Evolutionary conservation across 2,113 vertebrate genomes (phyloP).

Genomic region (Thamnaconus septentrionalis): DNA sequence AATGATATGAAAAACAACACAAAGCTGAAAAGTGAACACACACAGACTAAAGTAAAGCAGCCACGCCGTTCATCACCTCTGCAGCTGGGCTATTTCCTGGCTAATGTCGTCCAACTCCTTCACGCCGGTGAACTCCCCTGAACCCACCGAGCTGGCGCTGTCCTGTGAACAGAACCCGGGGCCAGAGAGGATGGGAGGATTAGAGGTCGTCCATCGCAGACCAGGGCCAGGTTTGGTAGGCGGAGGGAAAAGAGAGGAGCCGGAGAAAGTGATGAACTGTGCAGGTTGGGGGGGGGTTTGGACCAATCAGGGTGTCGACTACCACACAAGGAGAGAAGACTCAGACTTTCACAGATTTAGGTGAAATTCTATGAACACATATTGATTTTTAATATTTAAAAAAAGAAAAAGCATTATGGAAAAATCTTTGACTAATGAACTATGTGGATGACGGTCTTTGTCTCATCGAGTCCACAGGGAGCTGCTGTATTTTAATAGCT

Average conservation of each 20-base stretch:
- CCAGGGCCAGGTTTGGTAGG: not conserved
- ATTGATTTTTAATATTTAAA: too few relatives aligned
- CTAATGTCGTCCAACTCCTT: constrained; percentile 96
- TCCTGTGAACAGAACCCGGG: constrained; percentile 78
- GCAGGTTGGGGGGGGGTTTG: too few relatives aligned
- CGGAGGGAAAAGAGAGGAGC: constrained; percentile 1
- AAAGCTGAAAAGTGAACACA: not conserved
- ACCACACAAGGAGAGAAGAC: too few relatives aligned
- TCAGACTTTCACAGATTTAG: too few relatives aligned
- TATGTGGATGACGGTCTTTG: too few relatives aligned
- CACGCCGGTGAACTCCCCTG: constrained; percentile 93
- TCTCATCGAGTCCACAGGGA: too few relatives aligned
- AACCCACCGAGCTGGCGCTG: constrained; percentile 87
- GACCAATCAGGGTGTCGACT: too few relatives aligned
- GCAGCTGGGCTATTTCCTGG: constrained; percentile 93
- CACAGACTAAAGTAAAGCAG: not conserved
- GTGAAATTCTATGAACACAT: too few relatives aligned
- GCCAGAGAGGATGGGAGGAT: not conserved
- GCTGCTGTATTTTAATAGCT: too few relatives aligned
- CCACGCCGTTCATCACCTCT: constrained; percentile 81
- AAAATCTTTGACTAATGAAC: too few relatives aligned
- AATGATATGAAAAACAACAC: too few relatives aligned
- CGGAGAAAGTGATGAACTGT: constrained; percentile 9
- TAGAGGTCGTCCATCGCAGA: constrained; percentile 8
- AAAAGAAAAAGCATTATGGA: too few relatives aligned